phyloP scores from a whole-genome alignment of 1,140 invertebrate genomes.

The Idris sp. region DNA sequence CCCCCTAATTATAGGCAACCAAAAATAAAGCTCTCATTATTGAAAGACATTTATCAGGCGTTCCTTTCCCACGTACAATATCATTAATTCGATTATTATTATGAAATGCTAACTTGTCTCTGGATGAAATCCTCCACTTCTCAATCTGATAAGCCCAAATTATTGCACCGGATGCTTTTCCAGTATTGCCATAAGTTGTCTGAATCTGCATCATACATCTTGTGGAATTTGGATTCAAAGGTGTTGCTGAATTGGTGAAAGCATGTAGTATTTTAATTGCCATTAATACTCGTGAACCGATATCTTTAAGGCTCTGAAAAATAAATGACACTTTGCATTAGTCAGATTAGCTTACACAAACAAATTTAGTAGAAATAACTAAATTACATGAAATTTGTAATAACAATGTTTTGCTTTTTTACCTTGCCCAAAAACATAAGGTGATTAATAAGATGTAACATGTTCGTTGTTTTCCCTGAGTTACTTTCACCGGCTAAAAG shows the following conservation, averaged over 20 bases:
- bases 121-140: constrained; percentile 90
- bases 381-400: too few relatives aligned
- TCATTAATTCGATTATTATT: background rate
- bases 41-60: constrained; percentile 2
- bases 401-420: too few relatives aligned
- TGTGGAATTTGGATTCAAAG: constrained; percentile 91
- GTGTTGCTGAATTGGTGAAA: constrained; percentile 90
- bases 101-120: constrained; percentile 81
- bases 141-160: constrained; percentile 92
- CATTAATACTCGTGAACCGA: constrained; percentile 84
- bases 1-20: background rate
- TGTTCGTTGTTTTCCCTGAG: constrained; percentile 90
- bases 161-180: constrained; percentile 90
- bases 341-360: too few relatives aligned
- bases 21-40: too few relatives aligned
- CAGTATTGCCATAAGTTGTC: constrained; percentile 89
- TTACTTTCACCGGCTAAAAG: constrained; percentile 89
- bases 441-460: constrained; percentile 85
- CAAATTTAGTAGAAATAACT: too few relatives aligned
- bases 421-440: constrained; percentile 84
- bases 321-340: too few relatives aligned
- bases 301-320: constrained; percentile 78
- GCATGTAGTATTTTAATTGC: constrained; percentile 87
- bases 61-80: too few relatives aligned
- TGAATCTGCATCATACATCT: constrained; percentile 90